Evolutionary conservation across 2,113 vertebrate species (phyloP).

Genomic region (Alethe castanea): DNA sequence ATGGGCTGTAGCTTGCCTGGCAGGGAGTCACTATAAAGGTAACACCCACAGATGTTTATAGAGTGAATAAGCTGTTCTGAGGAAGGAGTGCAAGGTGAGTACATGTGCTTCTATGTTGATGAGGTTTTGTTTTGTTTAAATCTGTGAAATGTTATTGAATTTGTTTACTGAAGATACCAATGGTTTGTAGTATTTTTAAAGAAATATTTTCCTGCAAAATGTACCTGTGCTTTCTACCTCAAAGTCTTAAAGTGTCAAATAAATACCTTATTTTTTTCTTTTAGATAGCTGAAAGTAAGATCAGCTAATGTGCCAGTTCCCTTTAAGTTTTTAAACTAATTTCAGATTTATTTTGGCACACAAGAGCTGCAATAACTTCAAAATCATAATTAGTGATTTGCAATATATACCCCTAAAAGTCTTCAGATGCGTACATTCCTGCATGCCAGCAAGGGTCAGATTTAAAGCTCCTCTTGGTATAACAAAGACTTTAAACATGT

Average conservation of each 20-base stretch:
- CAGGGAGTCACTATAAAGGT: neutral
- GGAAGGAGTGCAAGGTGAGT: neutral
- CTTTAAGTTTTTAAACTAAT: neutral
- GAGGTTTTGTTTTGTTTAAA: neutral
- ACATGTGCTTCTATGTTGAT: neutral
- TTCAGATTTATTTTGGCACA: neutral
- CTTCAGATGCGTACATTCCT: neutral
- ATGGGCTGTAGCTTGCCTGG: neutral
- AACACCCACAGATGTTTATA: neutral
- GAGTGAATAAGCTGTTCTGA: neutral
- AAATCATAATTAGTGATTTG: neutral
- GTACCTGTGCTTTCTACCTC: neutral
- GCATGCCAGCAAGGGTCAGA: neutral
- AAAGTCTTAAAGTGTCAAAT: neutral
- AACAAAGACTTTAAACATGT: neutral
- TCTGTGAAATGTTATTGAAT: neutral
- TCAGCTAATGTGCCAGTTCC: neutral
- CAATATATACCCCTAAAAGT: neutral
- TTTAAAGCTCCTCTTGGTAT: neutral
- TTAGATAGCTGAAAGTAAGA: neutral
- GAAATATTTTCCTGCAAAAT: neutral
- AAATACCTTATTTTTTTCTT: neutral
- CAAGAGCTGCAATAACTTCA: neutral
- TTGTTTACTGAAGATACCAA: neutral
- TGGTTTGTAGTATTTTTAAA: neutral